Evolutionary conservation across 37 sponge, comb jelly and placozoan genomes (phyloP).

Genomic region (Cladorhizidae sp.): DNA sequence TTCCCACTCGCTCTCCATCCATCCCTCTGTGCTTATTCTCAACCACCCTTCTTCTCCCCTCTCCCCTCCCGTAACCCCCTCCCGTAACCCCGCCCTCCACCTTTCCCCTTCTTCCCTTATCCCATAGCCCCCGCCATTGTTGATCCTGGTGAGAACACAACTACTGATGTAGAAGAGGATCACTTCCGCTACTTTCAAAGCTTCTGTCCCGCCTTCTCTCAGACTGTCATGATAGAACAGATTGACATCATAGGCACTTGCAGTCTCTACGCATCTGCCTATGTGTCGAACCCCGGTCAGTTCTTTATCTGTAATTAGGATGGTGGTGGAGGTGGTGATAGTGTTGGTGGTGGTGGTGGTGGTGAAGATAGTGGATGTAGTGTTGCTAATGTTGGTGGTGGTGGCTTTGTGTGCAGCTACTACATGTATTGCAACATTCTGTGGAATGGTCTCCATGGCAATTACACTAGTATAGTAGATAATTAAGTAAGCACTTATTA

Average conservation of each 20-base stretch:
- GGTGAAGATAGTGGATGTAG: too few relatives aligned
- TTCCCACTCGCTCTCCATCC: too few relatives aligned
- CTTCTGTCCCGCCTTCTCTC: slow-evolving; percentile 68
- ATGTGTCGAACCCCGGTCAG: slow-evolving; percentile 62
- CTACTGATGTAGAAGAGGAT: slow-evolving; percentile 72
- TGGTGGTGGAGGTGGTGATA: neutral
- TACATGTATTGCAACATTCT: too few relatives aligned
- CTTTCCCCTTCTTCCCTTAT: neutral
- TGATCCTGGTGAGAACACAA: slow-evolving; percentile 77
- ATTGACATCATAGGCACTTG: slow-evolving; percentile 71
- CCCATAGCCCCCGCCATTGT: slow-evolving; percentile 75
- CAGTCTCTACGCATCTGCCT: slow-evolving; percentile 77
- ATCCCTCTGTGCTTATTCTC: too few relatives aligned
- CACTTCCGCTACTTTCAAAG: slow-evolving; percentile 88
- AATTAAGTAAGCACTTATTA: too few relatives aligned
- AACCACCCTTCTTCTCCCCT: neutral
- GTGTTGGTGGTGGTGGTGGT: neutral
- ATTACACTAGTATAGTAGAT: too few relatives aligned
- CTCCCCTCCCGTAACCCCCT: neutral
- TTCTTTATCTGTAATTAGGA: neutral
- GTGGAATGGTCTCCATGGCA: too few relatives aligned
- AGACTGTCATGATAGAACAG: slow-evolving; percentile 81
- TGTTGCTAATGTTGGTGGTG: too few relatives aligned
- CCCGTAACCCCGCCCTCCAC: neutral
- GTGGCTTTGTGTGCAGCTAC: too few relatives aligned